Percentiles rank a stretch among this genome's conserved stretches.
These are phyloP conservation scores for Spilosoma lubricipeda DNA, from an alignment of 2,888 invertebrate species.

Conservation along the genomic window DNA sequence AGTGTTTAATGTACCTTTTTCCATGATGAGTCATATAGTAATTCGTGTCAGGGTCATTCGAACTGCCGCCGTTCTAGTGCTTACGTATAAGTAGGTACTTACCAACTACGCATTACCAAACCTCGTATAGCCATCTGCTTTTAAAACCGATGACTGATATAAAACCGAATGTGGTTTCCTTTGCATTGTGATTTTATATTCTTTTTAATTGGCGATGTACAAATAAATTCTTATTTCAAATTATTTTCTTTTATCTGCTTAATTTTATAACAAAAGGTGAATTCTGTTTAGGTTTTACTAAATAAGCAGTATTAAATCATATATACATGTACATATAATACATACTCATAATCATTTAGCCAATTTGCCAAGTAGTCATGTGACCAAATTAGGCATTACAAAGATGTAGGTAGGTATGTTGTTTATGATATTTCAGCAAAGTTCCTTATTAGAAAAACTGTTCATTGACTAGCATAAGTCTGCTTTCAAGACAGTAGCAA, in stretches of 20 bases:
- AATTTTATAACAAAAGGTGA: background rate
- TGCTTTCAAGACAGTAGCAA: background rate
- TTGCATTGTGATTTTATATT: conserved; percentile 5
- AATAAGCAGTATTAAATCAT: too few relatives aligned
- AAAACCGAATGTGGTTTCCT: conserved; percentile 15
- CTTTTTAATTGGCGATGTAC: background rate
- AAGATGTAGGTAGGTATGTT: background rate
- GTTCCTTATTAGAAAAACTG: background rate
- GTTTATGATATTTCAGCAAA: background rate
- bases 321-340: too few relatives aligned
- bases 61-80: conserved; percentile 50
- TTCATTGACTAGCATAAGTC: background rate
- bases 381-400: background rate
- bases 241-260: background rate
- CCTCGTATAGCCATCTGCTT: conserved; percentile 47
- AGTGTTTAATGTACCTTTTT: conserved; percentile 17
- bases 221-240: background rate
- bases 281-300: background rate
- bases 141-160: background rate
- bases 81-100: conserved; percentile 57
- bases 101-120: conserved; percentile 51
- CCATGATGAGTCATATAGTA: conserved; percentile 50
- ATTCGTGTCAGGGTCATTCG: conserved; percentile 68
- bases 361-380: background rate
- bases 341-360: background rate